Evolutionary conservation across 2,888 invertebrate species (phyloP).

Genomic region (Rhamphomyia laevipes): DNA sequence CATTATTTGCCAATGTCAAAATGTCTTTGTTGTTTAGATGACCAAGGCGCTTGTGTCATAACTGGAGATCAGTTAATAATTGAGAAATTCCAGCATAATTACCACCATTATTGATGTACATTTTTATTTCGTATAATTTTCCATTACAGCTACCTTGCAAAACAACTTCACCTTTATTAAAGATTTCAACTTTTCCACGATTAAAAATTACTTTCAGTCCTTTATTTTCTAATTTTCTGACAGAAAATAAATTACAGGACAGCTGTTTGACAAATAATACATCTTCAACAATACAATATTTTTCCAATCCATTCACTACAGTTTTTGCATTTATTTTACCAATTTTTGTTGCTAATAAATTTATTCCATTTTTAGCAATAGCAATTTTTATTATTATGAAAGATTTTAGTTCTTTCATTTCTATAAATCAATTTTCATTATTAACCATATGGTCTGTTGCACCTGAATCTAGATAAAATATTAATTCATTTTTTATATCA

Average conservation of each 20-base stretch:
- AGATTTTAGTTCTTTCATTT: background rate
- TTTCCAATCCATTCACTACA: background rate
- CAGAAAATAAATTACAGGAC: background rate
- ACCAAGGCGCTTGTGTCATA: background rate
- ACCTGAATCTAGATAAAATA: slow-evolving; percentile 6
- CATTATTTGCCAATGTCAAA: background rate
- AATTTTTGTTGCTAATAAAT: background rate
- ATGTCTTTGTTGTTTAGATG: slow-evolving; percentile 1
- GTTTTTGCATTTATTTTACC: background rate
- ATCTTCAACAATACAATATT: background rate
- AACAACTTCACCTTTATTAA: background rate
- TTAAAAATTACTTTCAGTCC: background rate
- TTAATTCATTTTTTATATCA: background rate
- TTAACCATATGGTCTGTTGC: background rate
- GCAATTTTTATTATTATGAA: background rate
- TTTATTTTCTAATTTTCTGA: background rate
- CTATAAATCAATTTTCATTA: background rate
- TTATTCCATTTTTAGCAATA: background rate
- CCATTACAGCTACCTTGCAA: background rate
- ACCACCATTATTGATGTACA: too few relatives aligned
- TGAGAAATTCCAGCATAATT: background rate
- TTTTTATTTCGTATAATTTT: background rate
- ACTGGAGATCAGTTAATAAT: background rate
- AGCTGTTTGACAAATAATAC: background rate
- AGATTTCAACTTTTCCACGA: background rate